These are phyloP conservation scores for Peromyscus eremicus DNA, from an alignment of 2,797 vertebrate genomes.

Conservation along the genomic window DNA sequence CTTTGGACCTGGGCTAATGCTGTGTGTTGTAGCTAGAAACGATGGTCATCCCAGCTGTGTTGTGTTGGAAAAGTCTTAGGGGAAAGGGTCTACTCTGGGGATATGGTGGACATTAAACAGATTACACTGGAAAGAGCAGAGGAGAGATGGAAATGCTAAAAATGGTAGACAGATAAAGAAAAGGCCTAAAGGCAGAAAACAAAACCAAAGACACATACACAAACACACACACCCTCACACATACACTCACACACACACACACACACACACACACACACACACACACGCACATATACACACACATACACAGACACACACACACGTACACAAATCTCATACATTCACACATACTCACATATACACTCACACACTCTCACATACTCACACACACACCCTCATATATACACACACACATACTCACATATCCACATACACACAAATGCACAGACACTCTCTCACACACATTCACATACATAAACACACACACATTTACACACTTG, in stretches of 20 bases:
- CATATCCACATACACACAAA: background rate
- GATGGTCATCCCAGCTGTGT: background rate
- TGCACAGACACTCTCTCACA: background rate
- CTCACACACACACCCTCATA: background rate
- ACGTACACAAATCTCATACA: background rate
- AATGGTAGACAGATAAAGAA: background rate
- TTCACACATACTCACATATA: background rate
- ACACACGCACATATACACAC: background rate
- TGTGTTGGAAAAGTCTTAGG: background rate
- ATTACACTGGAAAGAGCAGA: background rate
- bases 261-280: background rate
- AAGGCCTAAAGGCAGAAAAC: background rate
- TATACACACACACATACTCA: background rate
- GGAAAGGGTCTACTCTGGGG: background rate
- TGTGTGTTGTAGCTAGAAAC: background rate
- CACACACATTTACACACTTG: background rate
- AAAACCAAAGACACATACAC: background rate
- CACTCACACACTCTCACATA: background rate
- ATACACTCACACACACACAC: background rate
- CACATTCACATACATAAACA: background rate
- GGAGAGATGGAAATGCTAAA: background rate
- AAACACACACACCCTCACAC: background rate
- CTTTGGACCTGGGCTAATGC: background rate
- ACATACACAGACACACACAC: background rate
- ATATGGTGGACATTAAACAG: background rate